phyloP scores from a whole-genome alignment of 2,888 invertebrate genomes.

The Oscheius sp. region DNA sequence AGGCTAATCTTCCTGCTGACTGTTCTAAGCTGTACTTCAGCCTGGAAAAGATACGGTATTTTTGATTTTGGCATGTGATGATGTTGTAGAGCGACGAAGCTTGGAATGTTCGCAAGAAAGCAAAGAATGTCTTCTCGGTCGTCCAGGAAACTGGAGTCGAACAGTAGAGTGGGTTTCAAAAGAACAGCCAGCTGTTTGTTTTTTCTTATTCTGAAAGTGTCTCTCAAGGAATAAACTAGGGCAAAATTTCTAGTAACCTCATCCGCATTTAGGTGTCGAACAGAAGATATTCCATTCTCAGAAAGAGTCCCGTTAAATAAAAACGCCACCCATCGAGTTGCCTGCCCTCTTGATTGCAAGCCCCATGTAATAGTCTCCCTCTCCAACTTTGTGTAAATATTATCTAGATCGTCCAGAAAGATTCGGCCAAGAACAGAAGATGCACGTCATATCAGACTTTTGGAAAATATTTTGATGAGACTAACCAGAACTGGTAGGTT shows the following conservation, averaged over 20 bases:
- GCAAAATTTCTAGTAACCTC: no score
- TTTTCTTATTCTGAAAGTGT: no score
- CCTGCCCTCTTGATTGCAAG: constrained; percentile 30
- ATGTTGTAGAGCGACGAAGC: constrained; percentile 14
- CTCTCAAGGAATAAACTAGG: no score
- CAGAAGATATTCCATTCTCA: constrained; percentile 24
- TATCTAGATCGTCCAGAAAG: constrained; percentile 32
- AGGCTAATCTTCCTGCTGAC: neutral
- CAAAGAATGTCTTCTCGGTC: constrained; percentile 10
- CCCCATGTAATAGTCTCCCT: constrained; percentile 18
- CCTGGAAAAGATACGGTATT: constrained; percentile 23
- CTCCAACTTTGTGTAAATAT: neutral
- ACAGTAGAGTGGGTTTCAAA: constrained; percentile 22
- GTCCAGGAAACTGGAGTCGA: constrained; percentile 29
- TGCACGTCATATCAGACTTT: constrained; percentile 27
- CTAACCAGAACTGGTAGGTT: constrained; percentile 18
- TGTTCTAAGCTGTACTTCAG: neutral
- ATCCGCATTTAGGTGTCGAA: constrained; percentile 20
- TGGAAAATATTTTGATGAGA: constrained; percentile 34
- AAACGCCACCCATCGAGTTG: constrained; percentile 2
- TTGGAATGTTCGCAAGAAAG: constrained; percentile 3
- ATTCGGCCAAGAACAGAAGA: constrained; percentile 30
- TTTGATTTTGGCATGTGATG: neutral
- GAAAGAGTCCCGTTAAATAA: constrained; percentile 30
- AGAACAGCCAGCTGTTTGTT: no score